Evolutionary conservation across 2,797 vertebrate species (phyloP), one percentile per base, ranked within the genome.

Genomic region (Micrastur ruficollis): DNA sequence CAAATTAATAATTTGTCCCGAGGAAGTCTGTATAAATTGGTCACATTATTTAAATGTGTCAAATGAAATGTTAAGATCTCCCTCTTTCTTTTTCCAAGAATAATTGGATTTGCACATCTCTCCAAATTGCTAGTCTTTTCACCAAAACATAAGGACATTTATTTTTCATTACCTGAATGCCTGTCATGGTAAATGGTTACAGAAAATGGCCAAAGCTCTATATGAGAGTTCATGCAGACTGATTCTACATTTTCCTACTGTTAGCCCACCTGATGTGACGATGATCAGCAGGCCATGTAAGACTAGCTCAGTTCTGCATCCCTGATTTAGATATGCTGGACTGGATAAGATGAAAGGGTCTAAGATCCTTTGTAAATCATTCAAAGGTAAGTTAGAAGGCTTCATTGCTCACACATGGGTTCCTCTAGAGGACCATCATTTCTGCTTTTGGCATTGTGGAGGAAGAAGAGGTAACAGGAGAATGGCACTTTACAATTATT

Each of bases 11-110:
- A 93, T 93, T 97, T 95, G 88, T 89, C 81, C 1, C 1, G 73
- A 89, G 71, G 81, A 89, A 85, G 31, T 86, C 44, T 34, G n/a
- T 86, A 34, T 81, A 93, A 93, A 85, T 92, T 76, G 59, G 11
- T 79, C 47, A 44, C 3, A 5, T 94, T 96, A 94, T 95, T 93
- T 94, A 85, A 96, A 93, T 78, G 63, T 55, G 56, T 92, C 81
- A 89, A 85, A 91, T 61, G 12, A 90, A 93, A 85, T 52, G 44
- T 90, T 94, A 96, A 93, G 90, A 89, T 93, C 56, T 94, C 17
- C 18, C 14, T 49, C 63, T 80, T n/a, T 79, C 46, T 73, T 92
- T 86, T 53, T 72, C 8, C 17, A 26, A 59, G 36, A 90, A 53
- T 94, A 97, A 96, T 85, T 93, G 32, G 63, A 90, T 95, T 93